These are phyloP conservation scores for Dreissena rostriformis DNA, from an alignment of 1,140 invertebrate genomes.

Conservation along the genomic window DNA sequence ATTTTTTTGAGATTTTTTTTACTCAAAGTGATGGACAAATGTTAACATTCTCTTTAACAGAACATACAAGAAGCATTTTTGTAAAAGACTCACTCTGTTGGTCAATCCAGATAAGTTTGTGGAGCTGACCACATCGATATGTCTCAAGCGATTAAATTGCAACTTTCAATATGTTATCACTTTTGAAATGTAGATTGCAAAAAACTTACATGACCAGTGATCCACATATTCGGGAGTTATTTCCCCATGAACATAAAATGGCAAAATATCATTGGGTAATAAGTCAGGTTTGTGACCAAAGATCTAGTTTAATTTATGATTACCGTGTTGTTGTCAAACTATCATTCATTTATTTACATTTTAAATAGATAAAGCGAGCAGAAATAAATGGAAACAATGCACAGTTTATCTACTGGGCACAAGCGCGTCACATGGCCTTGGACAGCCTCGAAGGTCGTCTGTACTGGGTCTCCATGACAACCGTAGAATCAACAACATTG, in stretches of 20 bases:
- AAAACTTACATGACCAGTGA: too few relatives aligned
- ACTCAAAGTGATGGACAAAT: too few relatives aligned
- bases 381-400: constrained; percentile 86
- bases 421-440: constrained; percentile 90
- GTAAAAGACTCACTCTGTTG: not conserved
- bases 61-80: not conserved
- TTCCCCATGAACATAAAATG: not conserved
- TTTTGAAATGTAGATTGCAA: too few relatives aligned
- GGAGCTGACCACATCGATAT: not conserved
- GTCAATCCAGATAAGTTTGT: not conserved
- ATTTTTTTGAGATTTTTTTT: too few relatives aligned
- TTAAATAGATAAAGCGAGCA: constrained; percentile 85
- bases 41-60: too few relatives aligned
- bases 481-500: constrained; percentile 89
- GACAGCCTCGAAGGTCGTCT: constrained; percentile 91
- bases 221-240: too few relatives aligned
- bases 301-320: not conserved
- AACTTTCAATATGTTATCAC: too few relatives aligned
- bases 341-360: constrained; percentile 27
- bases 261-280: too few relatives aligned
- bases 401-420: constrained; percentile 89
- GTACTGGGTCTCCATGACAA: constrained; percentile 93
- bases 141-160: not conserved
- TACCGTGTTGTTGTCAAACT: not conserved
- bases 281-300: not conserved